Conservation (phyloP, 2,888 invertebrate species). For the Erebia epiphron region DNA sequence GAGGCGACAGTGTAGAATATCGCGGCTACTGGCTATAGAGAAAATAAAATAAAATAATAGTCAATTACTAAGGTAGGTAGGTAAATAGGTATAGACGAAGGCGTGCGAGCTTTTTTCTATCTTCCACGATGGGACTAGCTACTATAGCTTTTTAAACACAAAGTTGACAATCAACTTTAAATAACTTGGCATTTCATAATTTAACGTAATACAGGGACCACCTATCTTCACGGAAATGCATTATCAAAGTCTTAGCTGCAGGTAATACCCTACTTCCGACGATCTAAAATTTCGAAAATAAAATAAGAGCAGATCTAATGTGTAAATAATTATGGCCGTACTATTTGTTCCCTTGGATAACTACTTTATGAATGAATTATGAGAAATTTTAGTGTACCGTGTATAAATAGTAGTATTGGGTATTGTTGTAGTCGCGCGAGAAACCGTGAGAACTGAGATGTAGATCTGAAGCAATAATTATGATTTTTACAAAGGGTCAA, state of each 20-base stretch:
- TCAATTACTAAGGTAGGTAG: no score
- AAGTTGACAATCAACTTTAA: background rate
- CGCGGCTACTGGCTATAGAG: no score
- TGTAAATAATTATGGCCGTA: slow-evolving; percentile 60
- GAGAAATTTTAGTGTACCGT: slow-evolving; percentile 52
- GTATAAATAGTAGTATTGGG: slow-evolving; percentile 42
- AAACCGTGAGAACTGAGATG: slow-evolving; percentile 43
- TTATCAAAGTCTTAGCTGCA: slow-evolving; percentile 47
- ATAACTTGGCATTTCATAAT: slow-evolving; percentile 4
- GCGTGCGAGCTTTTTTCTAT: no score
- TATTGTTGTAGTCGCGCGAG: slow-evolving; percentile 30
- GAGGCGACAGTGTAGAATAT: no score
- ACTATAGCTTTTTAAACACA: background rate
- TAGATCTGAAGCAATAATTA: slow-evolving; percentile 25
- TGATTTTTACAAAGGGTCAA: slow-evolving; percentile 20
- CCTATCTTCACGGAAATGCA: slow-evolving; percentile 69
- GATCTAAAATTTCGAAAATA: slow-evolving; percentile 32
- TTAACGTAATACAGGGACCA: slow-evolving; percentile 41
- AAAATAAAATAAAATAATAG: background rate
- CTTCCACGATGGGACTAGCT: no score
- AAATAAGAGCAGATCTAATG: slow-evolving; percentile 58
- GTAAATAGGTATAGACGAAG: no score
- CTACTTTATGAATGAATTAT: slow-evolving; percentile 60
- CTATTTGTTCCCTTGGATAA: slow-evolving; percentile 48
- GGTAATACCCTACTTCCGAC: slow-evolving; percentile 57